phyloP scores from a whole-genome alignment of 2,797 vertebrate genomes.

The Etheostoma nigrum region DNA sequence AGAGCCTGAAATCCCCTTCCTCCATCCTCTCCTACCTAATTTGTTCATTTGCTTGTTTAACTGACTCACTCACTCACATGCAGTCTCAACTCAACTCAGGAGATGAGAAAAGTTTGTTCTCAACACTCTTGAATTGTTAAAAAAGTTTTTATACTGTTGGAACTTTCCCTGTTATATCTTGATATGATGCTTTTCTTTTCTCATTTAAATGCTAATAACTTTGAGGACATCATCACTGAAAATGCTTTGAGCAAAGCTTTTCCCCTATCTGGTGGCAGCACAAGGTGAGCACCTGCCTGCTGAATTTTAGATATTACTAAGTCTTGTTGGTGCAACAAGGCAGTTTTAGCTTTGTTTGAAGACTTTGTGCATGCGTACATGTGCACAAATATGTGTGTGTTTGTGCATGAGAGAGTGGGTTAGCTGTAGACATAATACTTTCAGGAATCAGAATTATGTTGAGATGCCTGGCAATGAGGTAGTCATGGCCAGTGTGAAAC shows the following conservation, averaged over 20 bases:
- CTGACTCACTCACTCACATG: constrained; percentile 37
- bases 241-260: constrained; percentile 71
- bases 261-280: constrained; percentile 78
- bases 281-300: constrained; percentile 74
- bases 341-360: constrained; percentile 39
- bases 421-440: constrained; percentile 33
- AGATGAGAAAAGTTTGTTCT: constrained; percentile 66
- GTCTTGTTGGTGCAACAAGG: constrained; percentile 59
- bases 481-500: constrained; percentile 32
- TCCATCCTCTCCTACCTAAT: constrained; percentile 24
- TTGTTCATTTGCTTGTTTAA: constrained; percentile 44
- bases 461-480: constrained; percentile 32
- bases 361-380: constrained; percentile 18
- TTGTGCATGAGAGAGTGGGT: constrained; percentile 16
- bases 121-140: constrained; percentile 53
- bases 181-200: constrained; percentile 81
- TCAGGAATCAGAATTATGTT: constrained; percentile 41
- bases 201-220: constrained; percentile 89
- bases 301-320: constrained; percentile 70
- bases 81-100: constrained; percentile 36
- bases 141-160: constrained; percentile 52
- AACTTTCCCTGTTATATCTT: constrained; percentile 67
- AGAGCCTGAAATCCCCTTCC: constrained; percentile 39
- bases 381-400: constrained; percentile 21
- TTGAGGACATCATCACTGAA: constrained; percentile 68